These are phyloP conservation scores for Labia minor DNA, from an alignment of 2,888 invertebrate genomes.

Conservation along the genomic window DNA sequence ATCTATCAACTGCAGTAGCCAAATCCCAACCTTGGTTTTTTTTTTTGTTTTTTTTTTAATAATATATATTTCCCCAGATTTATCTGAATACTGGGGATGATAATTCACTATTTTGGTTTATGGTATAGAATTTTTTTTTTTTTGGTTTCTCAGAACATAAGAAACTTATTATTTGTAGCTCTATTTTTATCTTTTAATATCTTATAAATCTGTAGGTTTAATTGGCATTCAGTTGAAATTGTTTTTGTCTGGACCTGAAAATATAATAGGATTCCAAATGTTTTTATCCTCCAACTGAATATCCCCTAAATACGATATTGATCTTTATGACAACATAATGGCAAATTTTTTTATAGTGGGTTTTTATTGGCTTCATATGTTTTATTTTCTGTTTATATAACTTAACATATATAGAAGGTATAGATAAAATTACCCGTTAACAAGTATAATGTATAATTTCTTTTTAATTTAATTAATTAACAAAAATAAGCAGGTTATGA, in stretches of 20 bases:
- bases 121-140: neutral
- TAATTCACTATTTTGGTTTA: slow-evolving; percentile 23
- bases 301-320: neutral
- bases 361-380: neutral
- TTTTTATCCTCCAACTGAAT: neutral
- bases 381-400: slow-evolving; percentile 15
- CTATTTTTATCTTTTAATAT: slow-evolving; percentile 17
- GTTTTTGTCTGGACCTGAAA: neutral
- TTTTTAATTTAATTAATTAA: slow-evolving; percentile 22
- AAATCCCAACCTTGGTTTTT: slow-evolving; percentile 20
- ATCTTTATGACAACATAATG: neutral
- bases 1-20: slow-evolving; percentile 23
- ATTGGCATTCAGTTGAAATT: neutral
- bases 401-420: neutral
- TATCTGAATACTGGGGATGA: slow-evolving; percentile 25
- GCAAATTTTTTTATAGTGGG: neutral
- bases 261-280: neutral
- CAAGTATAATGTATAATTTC: slow-evolving; percentile 29
- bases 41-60: slow-evolving; percentile 22
- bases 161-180: neutral
- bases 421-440: slow-evolving; percentile 30
- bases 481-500: slow-evolving; percentile 21
- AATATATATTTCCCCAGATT: slow-evolving; percentile 22
- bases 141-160: neutral
- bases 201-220: neutral